These are phyloP conservation scores for Liparis tanakae DNA, from an alignment of 2,797 vertebrate species.

Conservation along the genomic window DNA sequence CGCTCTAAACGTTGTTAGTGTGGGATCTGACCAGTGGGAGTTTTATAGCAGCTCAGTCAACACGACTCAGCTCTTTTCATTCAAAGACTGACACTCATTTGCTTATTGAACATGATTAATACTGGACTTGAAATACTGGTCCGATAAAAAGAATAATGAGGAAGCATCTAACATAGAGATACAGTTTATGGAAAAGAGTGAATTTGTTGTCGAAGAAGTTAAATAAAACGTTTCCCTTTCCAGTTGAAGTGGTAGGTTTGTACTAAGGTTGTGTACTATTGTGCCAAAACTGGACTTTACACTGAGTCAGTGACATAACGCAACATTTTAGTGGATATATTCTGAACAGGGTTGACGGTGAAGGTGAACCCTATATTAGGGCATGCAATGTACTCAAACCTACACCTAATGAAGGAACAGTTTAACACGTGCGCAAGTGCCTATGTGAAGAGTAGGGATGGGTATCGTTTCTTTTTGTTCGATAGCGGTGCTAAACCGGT, in stretches of 20 bases:
- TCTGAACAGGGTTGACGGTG: neutral
- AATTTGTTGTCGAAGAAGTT: neutral
- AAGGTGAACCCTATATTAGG: neutral
- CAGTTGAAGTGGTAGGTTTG: neutral
- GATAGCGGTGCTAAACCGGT: too few species aligned
- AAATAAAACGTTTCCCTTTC: neutral
- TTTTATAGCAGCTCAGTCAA: constrained; percentile 18
- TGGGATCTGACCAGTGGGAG: constrained; percentile 6
- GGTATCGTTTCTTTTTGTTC: too few species aligned
- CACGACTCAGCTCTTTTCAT: constrained; percentile 2
- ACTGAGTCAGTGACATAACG: too few species aligned
- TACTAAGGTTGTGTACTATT: neutral
- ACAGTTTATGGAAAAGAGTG: neutral
- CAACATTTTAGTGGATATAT: neutral
- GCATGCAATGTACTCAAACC: too few species aligned
- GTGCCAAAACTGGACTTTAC: constrained; percentile 6
- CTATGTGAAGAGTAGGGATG: too few species aligned
- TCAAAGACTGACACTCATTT: neutral
- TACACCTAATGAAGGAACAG: too few species aligned
- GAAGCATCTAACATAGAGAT: neutral
- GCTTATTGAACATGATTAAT: neutral
- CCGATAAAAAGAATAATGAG: neutral
- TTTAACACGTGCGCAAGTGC: too few species aligned
- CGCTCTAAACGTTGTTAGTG: constrained; percentile 10
- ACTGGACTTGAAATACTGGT: neutral